Percentiles rank a stretch among this genome's conserved stretches.
phyloP scores from a whole-genome alignment of 2,888 invertebrate genomes.

The Prionchulus punctatus region DNA sequence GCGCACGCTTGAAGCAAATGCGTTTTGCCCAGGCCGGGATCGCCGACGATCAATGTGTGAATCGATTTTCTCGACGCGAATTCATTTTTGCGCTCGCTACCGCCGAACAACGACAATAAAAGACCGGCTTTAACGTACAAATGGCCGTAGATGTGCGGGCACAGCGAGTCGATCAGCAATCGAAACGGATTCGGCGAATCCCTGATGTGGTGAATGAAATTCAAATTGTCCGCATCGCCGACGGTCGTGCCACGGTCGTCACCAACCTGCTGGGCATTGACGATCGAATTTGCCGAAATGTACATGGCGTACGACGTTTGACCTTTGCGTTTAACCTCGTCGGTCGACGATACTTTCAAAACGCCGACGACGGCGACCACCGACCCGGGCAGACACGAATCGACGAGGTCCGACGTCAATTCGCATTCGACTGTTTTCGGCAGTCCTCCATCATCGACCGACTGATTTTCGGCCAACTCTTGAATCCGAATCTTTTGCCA shows the following conservation, averaged over 20 bases:
- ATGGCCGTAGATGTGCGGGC: slow-evolving; percentile 75
- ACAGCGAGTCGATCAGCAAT: slow-evolving; percentile 67
- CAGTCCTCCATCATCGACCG: neutral
- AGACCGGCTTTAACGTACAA: slow-evolving; percentile 58
- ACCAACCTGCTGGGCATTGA: no score
- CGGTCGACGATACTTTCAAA: neutral
- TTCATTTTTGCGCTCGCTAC: slow-evolving; percentile 76
- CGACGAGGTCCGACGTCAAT: neutral
- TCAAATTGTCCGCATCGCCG: no score
- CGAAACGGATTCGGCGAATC: slow-evolving; percentile 48
- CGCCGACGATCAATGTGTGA: slow-evolving; percentile 92
- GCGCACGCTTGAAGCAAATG: slow-evolving; percentile 1
- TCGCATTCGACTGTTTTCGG: neutral
- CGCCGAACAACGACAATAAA: slow-evolving; percentile 85
- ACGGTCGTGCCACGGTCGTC: no score
- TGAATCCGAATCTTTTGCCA: neutral
- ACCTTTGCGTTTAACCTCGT: no score
- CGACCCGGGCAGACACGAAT: neutral
- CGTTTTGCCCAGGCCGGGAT: slow-evolving; percentile 91
- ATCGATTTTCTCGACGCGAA: slow-evolving; percentile 87
- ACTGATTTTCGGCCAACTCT: neutral
- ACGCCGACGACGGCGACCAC: neutral
- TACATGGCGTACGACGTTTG: no score
- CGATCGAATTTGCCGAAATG: no score
- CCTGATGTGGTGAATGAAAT: neutral